Evolutionary conservation across 2,888 invertebrate species (phyloP).

Genomic region (Microdon myrmicae): DNA sequence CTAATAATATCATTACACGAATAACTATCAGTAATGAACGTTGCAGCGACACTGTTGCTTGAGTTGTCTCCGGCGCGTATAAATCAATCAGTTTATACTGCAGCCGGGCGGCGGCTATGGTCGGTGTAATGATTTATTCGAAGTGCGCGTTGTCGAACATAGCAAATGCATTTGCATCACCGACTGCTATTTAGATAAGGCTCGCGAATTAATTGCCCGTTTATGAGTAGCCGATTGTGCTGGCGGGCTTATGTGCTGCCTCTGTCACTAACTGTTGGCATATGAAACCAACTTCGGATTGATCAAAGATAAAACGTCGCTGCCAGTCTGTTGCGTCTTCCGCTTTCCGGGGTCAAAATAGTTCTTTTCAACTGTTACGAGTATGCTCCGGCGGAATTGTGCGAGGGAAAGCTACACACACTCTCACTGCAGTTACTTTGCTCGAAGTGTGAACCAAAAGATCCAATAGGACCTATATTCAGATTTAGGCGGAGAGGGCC

Average conservation of each 20-base stretch:
- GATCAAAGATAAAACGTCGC: constrained; percentile 21
- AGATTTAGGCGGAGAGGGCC: no score
- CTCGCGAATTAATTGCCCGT: constrained; percentile 46
- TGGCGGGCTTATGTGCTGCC: constrained; percentile 29
- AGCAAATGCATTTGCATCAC: constrained; percentile 46
- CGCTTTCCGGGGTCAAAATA: no score
- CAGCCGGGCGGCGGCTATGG: constrained; percentile 3
- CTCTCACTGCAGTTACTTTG: no score
- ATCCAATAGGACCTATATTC: no score
- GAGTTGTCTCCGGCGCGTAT: no score
- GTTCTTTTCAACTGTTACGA: no score
- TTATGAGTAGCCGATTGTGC: constrained; percentile 46
- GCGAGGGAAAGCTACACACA: no score
- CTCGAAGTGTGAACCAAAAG: no score
- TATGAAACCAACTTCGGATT: constrained; percentile 38
- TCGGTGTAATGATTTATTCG: constrained; percentile 46
- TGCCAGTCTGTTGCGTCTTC: no score
- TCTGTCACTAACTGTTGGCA: constrained; percentile 42
- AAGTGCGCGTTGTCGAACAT: constrained; percentile 38
- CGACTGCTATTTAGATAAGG: constrained; percentile 46
- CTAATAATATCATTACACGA: constrained; percentile 39
- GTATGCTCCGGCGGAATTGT: no score
- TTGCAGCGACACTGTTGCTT: constrained; percentile 36
- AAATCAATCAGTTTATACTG: constrained; percentile 41
- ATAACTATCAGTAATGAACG: constrained; percentile 45